A percentile compares a stretch with the other conserved stretches of the same genome.
phyloP scores from a whole-genome alignment of 2,888 invertebrate species.

The Platycnemis pennipes region DNA sequence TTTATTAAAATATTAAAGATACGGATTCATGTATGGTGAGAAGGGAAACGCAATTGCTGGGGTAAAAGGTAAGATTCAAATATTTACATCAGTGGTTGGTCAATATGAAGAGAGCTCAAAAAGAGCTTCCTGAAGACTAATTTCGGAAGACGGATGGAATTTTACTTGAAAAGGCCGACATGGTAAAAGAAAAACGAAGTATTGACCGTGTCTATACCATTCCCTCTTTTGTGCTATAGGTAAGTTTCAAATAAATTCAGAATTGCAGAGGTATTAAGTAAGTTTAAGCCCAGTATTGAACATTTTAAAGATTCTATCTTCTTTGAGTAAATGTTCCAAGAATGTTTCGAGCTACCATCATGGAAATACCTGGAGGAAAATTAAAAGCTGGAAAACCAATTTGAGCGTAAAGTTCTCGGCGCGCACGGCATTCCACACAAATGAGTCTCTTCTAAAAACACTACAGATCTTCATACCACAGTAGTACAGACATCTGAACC shows the following conservation, averaged over 20 bases:
- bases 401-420: neutral
- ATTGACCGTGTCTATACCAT: too few species aligned
- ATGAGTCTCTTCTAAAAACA: neutral
- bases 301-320: too few species aligned
- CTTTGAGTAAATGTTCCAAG: neutral
- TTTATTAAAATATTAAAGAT: neutral
- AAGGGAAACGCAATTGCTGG: neutral
- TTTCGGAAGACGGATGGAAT: too few species aligned
- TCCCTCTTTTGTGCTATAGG: too few species aligned
- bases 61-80: neutral
- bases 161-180: too few species aligned
- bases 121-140: too few species aligned
- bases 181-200: too few species aligned
- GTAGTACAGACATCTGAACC: too few species aligned
- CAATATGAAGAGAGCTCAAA: neutral
- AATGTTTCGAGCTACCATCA: neutral
- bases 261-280: too few species aligned
- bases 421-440: neutral
- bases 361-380: neutral
- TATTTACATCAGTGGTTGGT: neutral
- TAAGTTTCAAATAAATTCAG: too few species aligned
- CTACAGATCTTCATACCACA: neutral
- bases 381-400: neutral
- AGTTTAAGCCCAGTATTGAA: too few species aligned
- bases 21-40: neutral